Conservation (phyloP, 2,888 invertebrate genomes). For the Chymomyza fuscimana region DNA sequence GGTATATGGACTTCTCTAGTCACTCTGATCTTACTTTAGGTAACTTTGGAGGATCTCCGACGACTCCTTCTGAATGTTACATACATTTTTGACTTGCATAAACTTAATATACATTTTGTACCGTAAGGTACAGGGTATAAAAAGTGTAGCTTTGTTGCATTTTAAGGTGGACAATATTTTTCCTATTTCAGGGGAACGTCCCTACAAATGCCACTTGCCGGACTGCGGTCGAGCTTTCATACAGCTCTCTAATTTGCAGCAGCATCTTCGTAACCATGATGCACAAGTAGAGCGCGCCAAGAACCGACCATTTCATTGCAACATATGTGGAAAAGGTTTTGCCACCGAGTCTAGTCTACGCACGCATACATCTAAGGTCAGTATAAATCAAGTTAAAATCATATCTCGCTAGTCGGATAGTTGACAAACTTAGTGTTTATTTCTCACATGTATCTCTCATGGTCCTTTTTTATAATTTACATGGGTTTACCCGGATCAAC, state of each 20-base stretch:
- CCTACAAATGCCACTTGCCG: slow-evolving; percentile 97
- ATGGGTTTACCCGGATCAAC: no score
- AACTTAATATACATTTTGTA: no score
- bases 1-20: no score
- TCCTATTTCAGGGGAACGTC: slow-evolving; percentile 88
- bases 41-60: no score
- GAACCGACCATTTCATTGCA: slow-evolving; percentile 96
- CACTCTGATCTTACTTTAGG: no score
- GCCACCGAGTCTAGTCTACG: slow-evolving; percentile 97
- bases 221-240: slow-evolving; percentile 98
- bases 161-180: not conserved
- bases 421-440: not conserved
- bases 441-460: not conserved
- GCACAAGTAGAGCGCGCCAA: slow-evolving; percentile 96
- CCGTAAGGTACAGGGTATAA: no score
- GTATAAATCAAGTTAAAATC: slow-evolving; percentile 74
- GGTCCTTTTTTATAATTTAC: no score
- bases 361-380: slow-evolving; percentile 98
- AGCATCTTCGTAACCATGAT: slow-evolving; percentile 97
- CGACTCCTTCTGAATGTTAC: no score
- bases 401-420: not conserved
- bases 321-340: slow-evolving; percentile 97
- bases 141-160: no score
- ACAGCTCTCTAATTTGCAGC: slow-evolving; percentile 96
- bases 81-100: no score